Percentiles rank a stretch among this genome's conserved stretches.
These are phyloP conservation scores for Nemapogon koenigi DNA, from an alignment of 2,888 invertebrate genomes.

Conservation along the genomic window DNA sequence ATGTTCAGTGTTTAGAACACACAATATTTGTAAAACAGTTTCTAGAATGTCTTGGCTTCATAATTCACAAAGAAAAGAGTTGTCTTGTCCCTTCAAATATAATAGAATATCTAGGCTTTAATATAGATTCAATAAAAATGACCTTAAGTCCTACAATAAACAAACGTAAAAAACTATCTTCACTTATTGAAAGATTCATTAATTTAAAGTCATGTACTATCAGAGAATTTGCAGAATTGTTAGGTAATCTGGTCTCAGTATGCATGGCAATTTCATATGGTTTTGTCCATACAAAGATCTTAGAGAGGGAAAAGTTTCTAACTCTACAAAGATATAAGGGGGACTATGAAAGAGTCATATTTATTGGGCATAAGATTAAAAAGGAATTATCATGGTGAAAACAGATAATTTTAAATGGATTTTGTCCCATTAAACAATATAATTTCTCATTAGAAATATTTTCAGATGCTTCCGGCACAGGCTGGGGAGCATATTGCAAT, in stretches of 20 bases:
- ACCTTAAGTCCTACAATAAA: neutral
- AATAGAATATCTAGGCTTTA: slow-evolving; percentile 13
- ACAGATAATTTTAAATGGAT: neutral
- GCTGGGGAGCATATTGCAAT: slow-evolving; percentile 9
- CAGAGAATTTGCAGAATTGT: slow-evolving; percentile 1
- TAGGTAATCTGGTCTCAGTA: slow-evolving; percentile 4
- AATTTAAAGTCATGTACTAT: neutral
- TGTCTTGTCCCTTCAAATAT: slow-evolving; percentile 2
- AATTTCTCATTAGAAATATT: slow-evolving; percentile 7
- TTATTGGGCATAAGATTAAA: neutral
- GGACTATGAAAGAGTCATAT: neutral
- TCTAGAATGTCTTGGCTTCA: slow-evolving; percentile 11
- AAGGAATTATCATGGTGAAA: slow-evolving; percentile 8
- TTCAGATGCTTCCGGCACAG: slow-evolving; percentile 6
- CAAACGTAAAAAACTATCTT: neutral
- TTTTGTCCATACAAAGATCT: slow-evolving; percentile 6
- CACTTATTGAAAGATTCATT: slow-evolving; percentile 1
- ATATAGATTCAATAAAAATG: slow-evolving; percentile 9
- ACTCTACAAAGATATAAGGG: neutral
- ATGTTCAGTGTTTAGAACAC: slow-evolving; percentile 2
- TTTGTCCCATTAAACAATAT: neutral
- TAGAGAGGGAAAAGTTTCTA: slow-evolving; percentile 5
- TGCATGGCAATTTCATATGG: slow-evolving; percentile 9
- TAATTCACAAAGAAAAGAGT: slow-evolving; percentile 13
- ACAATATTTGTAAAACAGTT: neutral